phyloP scores from a whole-genome alignment of 1,140 invertebrate genomes.

The Lepidurus apus region DNA sequence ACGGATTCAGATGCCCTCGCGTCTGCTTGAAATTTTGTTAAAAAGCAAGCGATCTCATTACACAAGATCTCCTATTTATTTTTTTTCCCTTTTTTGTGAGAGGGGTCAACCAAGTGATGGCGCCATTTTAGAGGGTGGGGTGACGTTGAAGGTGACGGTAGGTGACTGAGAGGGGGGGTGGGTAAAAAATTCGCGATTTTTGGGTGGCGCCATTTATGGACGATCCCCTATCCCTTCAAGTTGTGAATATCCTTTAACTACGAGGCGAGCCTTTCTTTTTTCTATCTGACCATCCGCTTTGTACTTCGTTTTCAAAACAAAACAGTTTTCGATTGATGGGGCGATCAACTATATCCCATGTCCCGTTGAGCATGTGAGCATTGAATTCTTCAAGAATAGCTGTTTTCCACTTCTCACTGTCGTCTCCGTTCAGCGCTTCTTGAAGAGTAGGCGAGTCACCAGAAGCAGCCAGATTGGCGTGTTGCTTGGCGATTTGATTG shows the following conservation, averaged over 20 bases:
- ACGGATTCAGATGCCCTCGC: too few species aligned
- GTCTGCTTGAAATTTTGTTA: too few species aligned
- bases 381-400: slow-evolving; percentile 45
- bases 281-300: slow-evolving; percentile 41
- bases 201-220: too few species aligned
- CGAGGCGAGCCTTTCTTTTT: slow-evolving; percentile 44
- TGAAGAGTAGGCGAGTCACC: background rate
- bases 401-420: slow-evolving; percentile 40
- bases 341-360: slow-evolving; percentile 42
- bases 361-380: slow-evolving; percentile 43
- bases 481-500: background rate
- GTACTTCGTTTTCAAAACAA: slow-evolving; percentile 43
- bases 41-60: too few species aligned
- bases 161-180: too few species aligned
- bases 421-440: background rate
- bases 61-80: too few species aligned
- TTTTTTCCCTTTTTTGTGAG: too few species aligned
- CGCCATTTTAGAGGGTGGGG: too few species aligned
- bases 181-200: too few species aligned
- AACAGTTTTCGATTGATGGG: slow-evolving; percentile 42
- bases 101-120: too few species aligned
- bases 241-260: slow-evolving; percentile 45
- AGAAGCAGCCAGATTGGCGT: background rate
- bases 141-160: too few species aligned
- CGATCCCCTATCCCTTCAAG: slow-evolving; percentile 37